These are phyloP conservation scores for Lepidothrix coronata DNA, from an alignment of 2,113 vertebrate species.

Conservation along the genomic window DNA sequence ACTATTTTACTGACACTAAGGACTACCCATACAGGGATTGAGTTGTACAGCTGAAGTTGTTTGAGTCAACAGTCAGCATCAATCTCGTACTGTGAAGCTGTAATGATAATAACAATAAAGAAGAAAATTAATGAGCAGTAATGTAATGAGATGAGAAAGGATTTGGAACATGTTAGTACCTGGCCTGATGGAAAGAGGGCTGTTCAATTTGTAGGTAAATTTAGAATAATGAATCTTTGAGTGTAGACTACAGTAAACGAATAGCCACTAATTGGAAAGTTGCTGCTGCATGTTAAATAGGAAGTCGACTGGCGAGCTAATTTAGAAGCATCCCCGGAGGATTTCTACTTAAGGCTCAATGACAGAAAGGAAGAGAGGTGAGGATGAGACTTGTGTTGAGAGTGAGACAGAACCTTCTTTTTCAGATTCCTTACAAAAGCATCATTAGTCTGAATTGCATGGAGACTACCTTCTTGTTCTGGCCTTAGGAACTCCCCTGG, in stretches of 20 bases:
- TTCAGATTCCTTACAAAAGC: neutral
- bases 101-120: neutral
- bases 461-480: neutral
- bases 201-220: constrained; percentile 23
- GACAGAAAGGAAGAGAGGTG: neutral
- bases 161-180: neutral
- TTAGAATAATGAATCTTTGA: constrained; percentile 43
- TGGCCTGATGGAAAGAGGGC: constrained; percentile 7
- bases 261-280: constrained; percentile 49
- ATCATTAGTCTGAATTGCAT: neutral
- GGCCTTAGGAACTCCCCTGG: neutral
- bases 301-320: neutral
- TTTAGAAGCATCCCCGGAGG: neutral
- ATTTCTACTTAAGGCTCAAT: neutral
- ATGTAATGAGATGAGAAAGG: neutral
- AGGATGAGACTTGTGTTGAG: neutral
- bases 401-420: neutral
- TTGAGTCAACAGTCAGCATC: neutral
- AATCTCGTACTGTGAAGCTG: neutral
- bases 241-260: neutral
- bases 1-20: neutral
- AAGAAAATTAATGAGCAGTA: constrained; percentile 11
- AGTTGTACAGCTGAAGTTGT: neutral
- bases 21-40: neutral
- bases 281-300: neutral